Evolutionary conservation across 2,888 invertebrate genomes (phyloP), one percentile per base, ranked within the genome.

Genomic region (Nemotelus pantherinus): DNA sequence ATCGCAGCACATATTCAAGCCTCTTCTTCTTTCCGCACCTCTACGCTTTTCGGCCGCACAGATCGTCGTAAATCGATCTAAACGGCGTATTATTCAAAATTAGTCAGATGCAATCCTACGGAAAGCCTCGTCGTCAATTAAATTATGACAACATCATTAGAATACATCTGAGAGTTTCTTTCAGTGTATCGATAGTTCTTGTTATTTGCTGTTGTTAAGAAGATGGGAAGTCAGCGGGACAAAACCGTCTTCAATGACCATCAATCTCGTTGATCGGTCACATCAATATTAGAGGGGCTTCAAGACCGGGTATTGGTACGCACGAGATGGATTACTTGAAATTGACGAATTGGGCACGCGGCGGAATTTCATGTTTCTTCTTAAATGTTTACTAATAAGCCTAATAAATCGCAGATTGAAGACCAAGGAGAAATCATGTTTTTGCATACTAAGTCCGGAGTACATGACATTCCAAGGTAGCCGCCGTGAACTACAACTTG

Each of bases 141-240:
- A 50, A 74, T 74, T 74, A 74, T 74, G 74, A 74, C 74, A 74
- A 74, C 63, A 74, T 74, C 74, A 63, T 74, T 50, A 70, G 70
- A 70, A 70, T n/a, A 70, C 55, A 70, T 65, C n/a, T 44, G 10
- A 72, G 60, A 43, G 41, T 60, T 60, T 25, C 48, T n/a, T 25
- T 1, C 25, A 43, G 74, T 47, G 74, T 25, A 25, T 25, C 25
- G 25, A 25, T 25, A 25, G 25, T 63, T 60, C 60, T 74, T 63
- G 43, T 25, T 25, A 25, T 1, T 25, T 25, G 25, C 25, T 25
- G 25, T 25, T 25, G 25, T 43, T 63, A 63, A 10, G 5, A 48
- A 50, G 63, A 60, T 63, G 48, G 48, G 25, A 60, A 74, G 74
- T 63, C 60, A 60, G 60, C 63, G 63, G 74, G 74, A 60, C 63